A percentile compares a stretch with the other conserved stretches of the same genome.
Evolutionary conservation across 2,797 vertebrate species (phyloP).

Genomic region (Tarsius wallacei): DNA sequence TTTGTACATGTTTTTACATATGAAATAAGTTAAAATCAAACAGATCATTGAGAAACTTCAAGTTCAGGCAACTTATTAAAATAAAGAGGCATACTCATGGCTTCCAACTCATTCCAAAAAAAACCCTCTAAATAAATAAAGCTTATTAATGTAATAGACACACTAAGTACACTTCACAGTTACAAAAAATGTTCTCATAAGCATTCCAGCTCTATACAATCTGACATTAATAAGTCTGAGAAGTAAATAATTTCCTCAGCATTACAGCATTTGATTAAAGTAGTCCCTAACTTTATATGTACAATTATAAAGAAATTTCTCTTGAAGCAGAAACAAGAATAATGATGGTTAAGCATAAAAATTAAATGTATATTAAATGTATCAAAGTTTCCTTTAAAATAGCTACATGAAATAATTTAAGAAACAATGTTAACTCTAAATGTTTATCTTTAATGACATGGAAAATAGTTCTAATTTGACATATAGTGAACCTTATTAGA

Average conservation of each 20-base stretch:
- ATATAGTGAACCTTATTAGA: background rate
- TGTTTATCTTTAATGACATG: background rate
- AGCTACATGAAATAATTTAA: conserved; percentile 27
- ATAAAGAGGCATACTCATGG: background rate
- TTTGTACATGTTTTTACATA: background rate
- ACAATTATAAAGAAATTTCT: conserved; percentile 55
- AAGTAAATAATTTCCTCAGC: conserved; percentile 26
- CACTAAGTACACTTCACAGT: background rate
- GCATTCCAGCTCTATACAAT: background rate
- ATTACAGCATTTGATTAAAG: background rate
- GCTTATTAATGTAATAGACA: background rate
- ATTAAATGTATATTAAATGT: background rate
- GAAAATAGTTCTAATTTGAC: background rate
- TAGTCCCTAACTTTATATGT: background rate
- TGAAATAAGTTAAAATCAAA: conserved; percentile 14
- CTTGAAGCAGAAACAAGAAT: conserved; percentile 17
- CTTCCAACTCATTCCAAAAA: background rate
- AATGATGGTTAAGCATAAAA: conserved; percentile 36
- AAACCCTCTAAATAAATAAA: background rate
- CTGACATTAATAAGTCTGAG: conserved; percentile 28
- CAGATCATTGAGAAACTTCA: background rate
- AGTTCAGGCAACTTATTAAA: conserved; percentile 28
- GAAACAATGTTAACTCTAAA: conserved; percentile 35
- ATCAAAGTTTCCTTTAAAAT: conserved; percentile 30
- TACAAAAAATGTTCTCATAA: background rate